A percentile compares a stretch with the other conserved stretches of the same genome.
Evolutionary conservation across 2,888 invertebrate genomes (phyloP).

Genomic region (Cerastoderma edule): DNA sequence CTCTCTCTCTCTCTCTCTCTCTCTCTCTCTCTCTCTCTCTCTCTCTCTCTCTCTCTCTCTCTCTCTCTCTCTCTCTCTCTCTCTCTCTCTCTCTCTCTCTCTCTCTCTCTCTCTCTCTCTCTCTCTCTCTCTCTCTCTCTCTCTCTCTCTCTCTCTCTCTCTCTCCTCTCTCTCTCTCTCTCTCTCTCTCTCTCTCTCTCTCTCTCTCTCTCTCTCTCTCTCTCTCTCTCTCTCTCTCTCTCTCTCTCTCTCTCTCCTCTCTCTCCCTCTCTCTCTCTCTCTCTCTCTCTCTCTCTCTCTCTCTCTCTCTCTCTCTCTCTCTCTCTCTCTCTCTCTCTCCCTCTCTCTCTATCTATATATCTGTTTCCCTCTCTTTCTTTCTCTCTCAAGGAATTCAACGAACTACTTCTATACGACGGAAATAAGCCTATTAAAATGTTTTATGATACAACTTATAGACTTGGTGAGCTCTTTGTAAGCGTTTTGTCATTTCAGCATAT

Average conservation of each 20-base stretch:
- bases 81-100: slow-evolving; percentile 19
- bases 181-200: slow-evolving; percentile 19
- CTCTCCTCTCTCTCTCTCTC: slow-evolving; percentile 10
- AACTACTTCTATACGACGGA: no score
- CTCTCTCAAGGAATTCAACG: neutral
- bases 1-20: neutral
- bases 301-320: neutral
- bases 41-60: slow-evolving; percentile 1
- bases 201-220: slow-evolving; percentile 19
- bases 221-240: slow-evolving; percentile 12
- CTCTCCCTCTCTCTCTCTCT: neutral
- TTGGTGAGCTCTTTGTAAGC: no score
- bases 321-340: neutral
- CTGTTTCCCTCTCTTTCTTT: neutral
- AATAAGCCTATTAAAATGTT: no score
- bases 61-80: slow-evolving; percentile 19
- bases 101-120: slow-evolving; percentile 10
- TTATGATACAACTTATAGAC: no score
- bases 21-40: slow-evolving; percentile 1
- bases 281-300: neutral
- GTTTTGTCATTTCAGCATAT: no score
- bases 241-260: neutral
- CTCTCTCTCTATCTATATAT: neutral
- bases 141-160: neutral
- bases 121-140: slow-evolving; percentile 1